Conservation (phyloP, 2,888 invertebrate genomes). For the Argynnis bischoffii region DNA sequence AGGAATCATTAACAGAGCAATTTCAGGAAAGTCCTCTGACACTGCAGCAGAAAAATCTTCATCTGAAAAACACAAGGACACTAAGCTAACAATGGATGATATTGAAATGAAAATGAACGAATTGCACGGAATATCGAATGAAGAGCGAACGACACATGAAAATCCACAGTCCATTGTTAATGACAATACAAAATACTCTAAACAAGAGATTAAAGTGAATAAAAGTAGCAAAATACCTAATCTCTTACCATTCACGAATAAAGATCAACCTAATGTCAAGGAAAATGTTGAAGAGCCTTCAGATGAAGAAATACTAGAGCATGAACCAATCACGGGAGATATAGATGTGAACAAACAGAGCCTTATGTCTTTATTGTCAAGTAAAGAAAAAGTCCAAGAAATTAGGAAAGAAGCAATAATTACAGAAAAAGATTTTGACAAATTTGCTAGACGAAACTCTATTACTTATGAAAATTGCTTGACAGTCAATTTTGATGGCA, state of each 20-base stretch:
- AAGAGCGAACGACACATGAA: slow-evolving; percentile 66
- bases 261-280: slow-evolving; percentile 46
- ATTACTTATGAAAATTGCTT: slow-evolving; percentile 69
- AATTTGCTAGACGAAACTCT: slow-evolving; percentile 73
- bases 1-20: slow-evolving; percentile 65
- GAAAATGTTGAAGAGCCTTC: slow-evolving; percentile 45
- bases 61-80: slow-evolving; percentile 45
- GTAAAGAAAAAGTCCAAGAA: slow-evolving; percentile 55
- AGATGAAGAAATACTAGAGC: slow-evolving; percentile 53
- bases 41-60: slow-evolving; percentile 40
- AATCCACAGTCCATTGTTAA: slow-evolving; percentile 51
- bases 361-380: slow-evolving; percentile 35
- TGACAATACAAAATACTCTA: slow-evolving; percentile 49
- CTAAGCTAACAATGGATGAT: slow-evolving; percentile 56
- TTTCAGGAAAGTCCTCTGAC: slow-evolving; percentile 52
- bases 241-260: slow-evolving; percentile 53
- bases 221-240: slow-evolving; percentile 56
- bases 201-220: slow-evolving; percentile 47
- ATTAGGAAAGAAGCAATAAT: slow-evolving; percentile 63
- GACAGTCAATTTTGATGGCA: slow-evolving; percentile 64
- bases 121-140: slow-evolving; percentile 70
- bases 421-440: slow-evolving; percentile 77
- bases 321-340: slow-evolving; percentile 53
- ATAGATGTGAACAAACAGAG: slow-evolving; percentile 41
- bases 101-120: slow-evolving; percentile 79